A percentile compares a stretch with the other conserved stretches of the same genome.
These are phyloP conservation scores for Dendrocopos noguchii DNA, from an alignment of 2,113 vertebrate species.

Conservation along the genomic window DNA sequence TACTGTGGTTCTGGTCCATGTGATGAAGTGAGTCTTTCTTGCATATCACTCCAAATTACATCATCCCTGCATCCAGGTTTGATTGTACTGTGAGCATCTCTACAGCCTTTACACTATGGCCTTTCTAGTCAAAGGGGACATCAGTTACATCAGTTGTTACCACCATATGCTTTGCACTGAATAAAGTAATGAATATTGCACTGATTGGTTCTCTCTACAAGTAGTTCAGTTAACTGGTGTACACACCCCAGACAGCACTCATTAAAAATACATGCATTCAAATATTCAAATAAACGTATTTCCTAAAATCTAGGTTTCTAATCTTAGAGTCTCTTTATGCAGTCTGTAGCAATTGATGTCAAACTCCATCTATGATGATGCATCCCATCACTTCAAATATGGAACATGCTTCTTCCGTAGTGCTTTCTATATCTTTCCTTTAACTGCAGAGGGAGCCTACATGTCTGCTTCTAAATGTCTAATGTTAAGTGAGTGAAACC, in stretches of 20 bases:
- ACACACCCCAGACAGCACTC: neutral
- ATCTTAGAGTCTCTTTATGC: neutral
- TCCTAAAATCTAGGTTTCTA: neutral
- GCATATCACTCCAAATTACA: neutral
- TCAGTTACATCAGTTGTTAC: neutral
- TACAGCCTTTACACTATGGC: neutral
- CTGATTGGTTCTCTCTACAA: neutral
- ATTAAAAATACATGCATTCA: neutral
- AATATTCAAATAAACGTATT: neutral
- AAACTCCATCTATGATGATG: neutral
- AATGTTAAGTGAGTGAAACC: slow-evolving; percentile 41
- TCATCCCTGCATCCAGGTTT: neutral
- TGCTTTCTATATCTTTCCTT: neutral
- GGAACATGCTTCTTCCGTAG: neutral
- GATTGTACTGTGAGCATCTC: neutral
- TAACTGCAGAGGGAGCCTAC: slow-evolving; percentile 66
- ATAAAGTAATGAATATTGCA: neutral
- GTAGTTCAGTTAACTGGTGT: neutral
- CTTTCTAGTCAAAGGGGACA: neutral
- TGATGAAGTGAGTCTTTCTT: neutral
- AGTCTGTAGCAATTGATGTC: neutral
- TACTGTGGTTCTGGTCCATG: fast-evolving
- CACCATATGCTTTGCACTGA: neutral
- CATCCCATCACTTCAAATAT: neutral
- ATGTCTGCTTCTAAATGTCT: slow-evolving; percentile 27